phyloP scores from a whole-genome alignment of 64 coral and sea anemone species.

The Actinia equina region DNA sequence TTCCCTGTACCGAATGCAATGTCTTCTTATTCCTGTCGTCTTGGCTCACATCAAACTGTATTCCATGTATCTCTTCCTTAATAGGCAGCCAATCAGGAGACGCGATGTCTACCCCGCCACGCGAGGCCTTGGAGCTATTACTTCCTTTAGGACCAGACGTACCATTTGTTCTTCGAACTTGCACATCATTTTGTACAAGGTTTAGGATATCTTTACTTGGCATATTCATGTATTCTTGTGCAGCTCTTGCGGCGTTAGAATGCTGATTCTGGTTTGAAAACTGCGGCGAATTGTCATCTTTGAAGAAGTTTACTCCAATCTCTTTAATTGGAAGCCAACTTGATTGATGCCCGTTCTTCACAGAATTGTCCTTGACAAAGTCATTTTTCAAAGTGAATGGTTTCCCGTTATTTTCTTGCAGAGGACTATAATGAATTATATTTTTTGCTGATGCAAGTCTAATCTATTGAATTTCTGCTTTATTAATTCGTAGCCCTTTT shows the following conservation, averaged over 20 bases:
- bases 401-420: neutral
- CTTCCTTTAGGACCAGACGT: neutral
- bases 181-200: neutral
- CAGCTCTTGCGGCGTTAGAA: neutral
- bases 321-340: neutral
- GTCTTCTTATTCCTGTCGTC: neutral
- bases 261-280: neutral
- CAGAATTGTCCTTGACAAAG: neutral
- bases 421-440: neutral
- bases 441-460: neutral
- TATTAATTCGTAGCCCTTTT: neutral
- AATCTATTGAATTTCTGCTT: neutral
- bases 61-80: neutral
- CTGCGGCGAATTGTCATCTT: neutral
- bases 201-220: neutral
- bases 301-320: neutral
- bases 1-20: neutral
- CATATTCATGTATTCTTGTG: neutral
- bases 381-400: neutral
- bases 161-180: neutral
- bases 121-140: neutral
- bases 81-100: neutral
- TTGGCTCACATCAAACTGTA: neutral
- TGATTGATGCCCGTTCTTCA: neutral
- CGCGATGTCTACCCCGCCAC: neutral